Evolutionary conservation across 2,888 invertebrate species (phyloP).

Genomic region (Dinocampus coccinellae): DNA sequence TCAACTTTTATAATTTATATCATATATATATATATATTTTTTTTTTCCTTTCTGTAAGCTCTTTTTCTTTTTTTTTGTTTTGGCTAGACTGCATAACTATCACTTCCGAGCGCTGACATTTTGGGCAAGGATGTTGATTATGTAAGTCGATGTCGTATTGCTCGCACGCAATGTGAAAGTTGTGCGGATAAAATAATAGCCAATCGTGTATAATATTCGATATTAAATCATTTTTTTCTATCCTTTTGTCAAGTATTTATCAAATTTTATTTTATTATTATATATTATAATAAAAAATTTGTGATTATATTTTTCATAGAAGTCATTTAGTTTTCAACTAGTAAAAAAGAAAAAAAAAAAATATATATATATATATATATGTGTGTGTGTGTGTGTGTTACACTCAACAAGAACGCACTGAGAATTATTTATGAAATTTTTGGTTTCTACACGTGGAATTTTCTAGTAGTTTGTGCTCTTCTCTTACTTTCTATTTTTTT

Average conservation of each 20-base stretch:
- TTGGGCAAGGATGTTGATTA: slow-evolving; percentile 24
- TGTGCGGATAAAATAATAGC: not conserved
- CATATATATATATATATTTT: not conserved
- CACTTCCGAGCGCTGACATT: slow-evolving; percentile 28
- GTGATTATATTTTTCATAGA: no score
- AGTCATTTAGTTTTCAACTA: no score
- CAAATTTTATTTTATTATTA: not conserved
- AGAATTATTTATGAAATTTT: slow-evolving; percentile 58
- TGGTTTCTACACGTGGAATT: slow-evolving; percentile 55
- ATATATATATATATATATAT: not conserved
- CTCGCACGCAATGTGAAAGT: slow-evolving; percentile 22
- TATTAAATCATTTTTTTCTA: not conserved
- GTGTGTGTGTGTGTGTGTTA: slow-evolving; percentile 27
- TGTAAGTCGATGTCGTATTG: slow-evolving; percentile 1
- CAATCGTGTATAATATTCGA: not conserved
- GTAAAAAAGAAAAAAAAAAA: slow-evolving; percentile 17
- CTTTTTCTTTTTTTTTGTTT: not conserved
- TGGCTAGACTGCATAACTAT: not conserved
- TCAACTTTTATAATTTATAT: slow-evolving; percentile 2
- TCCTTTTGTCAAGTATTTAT: not conserved
- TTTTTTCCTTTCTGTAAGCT: not conserved
- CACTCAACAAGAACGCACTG: slow-evolving; percentile 36
- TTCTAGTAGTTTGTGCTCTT: slow-evolving; percentile 31
- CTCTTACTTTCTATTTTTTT: slow-evolving; percentile 47
- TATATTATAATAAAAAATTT: no score